Conservation (phyloP, 1,140 invertebrate species). For the Eriocheir sinensis region DNA sequence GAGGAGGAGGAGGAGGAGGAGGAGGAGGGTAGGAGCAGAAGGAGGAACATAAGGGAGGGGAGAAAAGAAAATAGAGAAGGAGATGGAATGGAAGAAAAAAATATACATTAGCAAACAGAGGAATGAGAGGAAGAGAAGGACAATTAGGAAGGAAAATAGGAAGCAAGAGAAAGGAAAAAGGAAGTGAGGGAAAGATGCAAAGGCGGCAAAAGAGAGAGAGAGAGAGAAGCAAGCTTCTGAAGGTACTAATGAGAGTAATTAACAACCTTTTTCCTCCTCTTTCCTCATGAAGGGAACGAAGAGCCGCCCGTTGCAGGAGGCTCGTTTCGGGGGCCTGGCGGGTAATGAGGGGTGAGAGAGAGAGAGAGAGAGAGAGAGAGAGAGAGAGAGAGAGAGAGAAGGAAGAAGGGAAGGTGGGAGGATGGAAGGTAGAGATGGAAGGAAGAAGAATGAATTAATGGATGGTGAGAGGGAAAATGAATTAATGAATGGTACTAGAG, state of each 20-base stretch:
- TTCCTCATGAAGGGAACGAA: neutral
- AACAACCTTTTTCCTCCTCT: neutral
- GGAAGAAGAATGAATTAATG: too few species aligned
- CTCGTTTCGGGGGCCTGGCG: neutral
- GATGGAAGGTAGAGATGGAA: too few species aligned
- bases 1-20: neutral
- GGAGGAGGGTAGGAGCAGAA: neutral
- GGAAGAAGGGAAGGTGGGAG: too few species aligned
- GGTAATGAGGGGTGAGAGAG: neutral
- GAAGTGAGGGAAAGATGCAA: neutral
- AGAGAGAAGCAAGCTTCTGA: neutral
- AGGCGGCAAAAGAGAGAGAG: neutral
- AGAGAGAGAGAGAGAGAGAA: too few species aligned
- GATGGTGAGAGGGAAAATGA: too few species aligned
- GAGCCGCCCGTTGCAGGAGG: neutral
- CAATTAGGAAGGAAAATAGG: too few species aligned
- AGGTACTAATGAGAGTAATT: neutral
- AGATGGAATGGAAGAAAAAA: too few species aligned
- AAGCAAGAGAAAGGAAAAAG: neutral
- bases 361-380: neutral
- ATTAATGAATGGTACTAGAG: too few species aligned
- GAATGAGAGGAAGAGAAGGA: too few species aligned
- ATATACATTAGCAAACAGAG: too few species aligned
- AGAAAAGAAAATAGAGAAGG: too few species aligned
- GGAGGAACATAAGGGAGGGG: too few species aligned